Base-by-base conservation (phyloP, 2,888 invertebrate genomes). In the Embidobia sp. region DNA sequence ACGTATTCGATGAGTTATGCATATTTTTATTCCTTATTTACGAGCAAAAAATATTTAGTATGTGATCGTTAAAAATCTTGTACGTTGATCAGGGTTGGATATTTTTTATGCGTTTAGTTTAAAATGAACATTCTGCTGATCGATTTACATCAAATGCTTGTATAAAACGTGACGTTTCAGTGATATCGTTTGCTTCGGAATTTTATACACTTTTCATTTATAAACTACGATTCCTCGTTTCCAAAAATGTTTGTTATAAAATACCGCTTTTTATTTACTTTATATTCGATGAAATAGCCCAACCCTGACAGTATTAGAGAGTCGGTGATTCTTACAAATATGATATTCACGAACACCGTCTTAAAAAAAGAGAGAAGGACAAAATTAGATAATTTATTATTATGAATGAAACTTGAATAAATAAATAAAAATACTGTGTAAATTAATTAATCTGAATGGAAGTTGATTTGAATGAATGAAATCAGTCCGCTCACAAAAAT, bases 11-110 rank as follows among this genome's bases (percentile, higher is more conserved):
- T 51, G 51, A 33, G 18, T 48, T n/a, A n/a, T n/a, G n/a, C n/a
- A 1, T 11, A 37, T 59, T 40, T 22, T 40, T 42, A n/a, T n/a
- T n/a, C n/a, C 6, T 46, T 27, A 42, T 51, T 22, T 19, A 22
- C 44, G 22, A 11, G 8, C 40, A 51, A 73, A 72, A 59, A 51
- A n/a, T 59, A 44, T 33, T 49, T 40, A 33, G 5, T 11, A 35
- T 59, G 37, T 42, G n/a, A 55, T 48, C 37, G n/a, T 72, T 42
- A 48, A 46, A 63, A 72, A 63, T 35, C 37, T 63, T 63, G 53
- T 63, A 72, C 69, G 59, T 70, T 59, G 27, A 59, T 59, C 69
- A 63, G 72, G 53, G 72, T 64, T 64, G 63, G 55, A 63, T 63
- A 55, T 72, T 48, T 37, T 48, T 8, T 1, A 35, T 61, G 8